Evolutionary conservation across 1,140 invertebrate genomes (phyloP).

Genomic region (Cyclargus thomasi): DNA sequence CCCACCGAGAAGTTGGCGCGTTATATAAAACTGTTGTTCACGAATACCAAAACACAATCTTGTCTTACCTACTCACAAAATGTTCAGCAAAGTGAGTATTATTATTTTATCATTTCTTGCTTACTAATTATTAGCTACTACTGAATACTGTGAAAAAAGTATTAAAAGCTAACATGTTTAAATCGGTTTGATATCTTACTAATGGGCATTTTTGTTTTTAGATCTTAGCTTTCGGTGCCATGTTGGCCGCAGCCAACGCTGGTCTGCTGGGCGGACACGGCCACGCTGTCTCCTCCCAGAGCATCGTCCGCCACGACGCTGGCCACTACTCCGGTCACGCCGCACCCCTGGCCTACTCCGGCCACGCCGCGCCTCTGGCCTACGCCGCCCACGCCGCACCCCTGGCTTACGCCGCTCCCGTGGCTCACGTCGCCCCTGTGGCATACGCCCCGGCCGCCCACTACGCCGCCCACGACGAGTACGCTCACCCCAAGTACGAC

Average conservation of each 20-base stretch:
- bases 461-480: no score
- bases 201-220: conserved; percentile 21
- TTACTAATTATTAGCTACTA: no score
- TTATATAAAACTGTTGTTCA: conserved; percentile 12
- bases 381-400: conserved; percentile 29
- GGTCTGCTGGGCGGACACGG: conserved; percentile 20
- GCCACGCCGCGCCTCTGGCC: conserved; percentile 43
- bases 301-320: conserved; percentile 49
- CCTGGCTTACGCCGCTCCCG: no score
- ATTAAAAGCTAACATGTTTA: no score
- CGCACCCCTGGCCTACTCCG: no score
- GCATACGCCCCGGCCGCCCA: conserved; percentile 22
- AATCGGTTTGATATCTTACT: no score
- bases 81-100: conserved; percentile 12
- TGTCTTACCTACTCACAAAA: neutral
- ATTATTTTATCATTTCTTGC: neutral
- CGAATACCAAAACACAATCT: neutral
- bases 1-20: conserved; percentile 7
- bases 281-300: no score
- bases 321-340: no score
- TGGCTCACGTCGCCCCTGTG: no score
- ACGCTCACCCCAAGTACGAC: no score
- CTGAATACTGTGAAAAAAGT: no score
- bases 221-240: conserved; percentile 44
- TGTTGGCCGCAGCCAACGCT: conserved; percentile 39